A percentile compares a stretch with the other conserved stretches of the same genome.
phyloP scores from a whole-genome alignment of 2,797 vertebrate genomes.

The Fringilla coelebs region DNA sequence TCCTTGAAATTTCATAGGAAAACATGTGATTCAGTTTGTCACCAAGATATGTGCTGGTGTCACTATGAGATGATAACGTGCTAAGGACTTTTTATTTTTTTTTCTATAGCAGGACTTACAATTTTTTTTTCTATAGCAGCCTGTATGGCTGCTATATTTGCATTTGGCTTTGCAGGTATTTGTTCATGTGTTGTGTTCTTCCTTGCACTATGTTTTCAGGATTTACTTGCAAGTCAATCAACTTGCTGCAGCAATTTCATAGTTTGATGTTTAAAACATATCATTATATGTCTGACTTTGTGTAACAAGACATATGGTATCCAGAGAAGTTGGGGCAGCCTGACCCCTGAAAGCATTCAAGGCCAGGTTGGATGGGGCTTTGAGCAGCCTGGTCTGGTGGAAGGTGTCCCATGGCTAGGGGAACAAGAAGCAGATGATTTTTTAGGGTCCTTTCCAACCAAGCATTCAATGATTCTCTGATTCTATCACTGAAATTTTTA shows the following conservation, averaged over 20 bases:
- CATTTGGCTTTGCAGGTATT: background rate
- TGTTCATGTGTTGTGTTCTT: background rate
- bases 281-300: background rate
- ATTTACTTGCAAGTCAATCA: background rate
- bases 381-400: background rate
- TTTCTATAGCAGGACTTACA: background rate
- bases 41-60: background rate
- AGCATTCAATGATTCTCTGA: background rate
- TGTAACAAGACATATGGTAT: background rate
- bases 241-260: background rate
- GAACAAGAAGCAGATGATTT: background rate
- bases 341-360: background rate
- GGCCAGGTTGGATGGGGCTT: background rate
- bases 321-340: background rate
- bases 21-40: background rate
- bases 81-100: background rate
- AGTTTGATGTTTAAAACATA: background rate
- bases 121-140: background rate
- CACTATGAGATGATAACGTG: background rate
- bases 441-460: background rate
- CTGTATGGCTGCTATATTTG: background rate
- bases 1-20: background rate
- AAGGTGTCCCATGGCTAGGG: background rate
- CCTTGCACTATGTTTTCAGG: background rate
- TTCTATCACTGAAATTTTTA: background rate